These are phyloP conservation scores for Paratrypauchen microcephalus DNA, from an alignment of 2,797 vertebrate species.

Conservation along the genomic window DNA sequence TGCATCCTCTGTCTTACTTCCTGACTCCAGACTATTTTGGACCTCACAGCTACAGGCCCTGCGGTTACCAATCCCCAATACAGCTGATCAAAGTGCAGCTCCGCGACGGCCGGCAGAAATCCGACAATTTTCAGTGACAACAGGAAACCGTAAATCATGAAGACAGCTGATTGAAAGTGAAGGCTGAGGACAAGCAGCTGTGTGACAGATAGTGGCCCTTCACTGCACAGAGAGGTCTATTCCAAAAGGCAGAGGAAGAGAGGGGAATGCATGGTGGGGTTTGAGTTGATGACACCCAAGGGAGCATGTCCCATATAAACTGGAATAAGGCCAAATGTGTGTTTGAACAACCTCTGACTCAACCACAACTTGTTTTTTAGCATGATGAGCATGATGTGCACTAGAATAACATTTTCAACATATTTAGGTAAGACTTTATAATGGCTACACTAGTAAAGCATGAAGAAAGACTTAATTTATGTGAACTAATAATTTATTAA, in stretches of 20 bases:
- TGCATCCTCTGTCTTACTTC: slow-evolving; percentile 41
- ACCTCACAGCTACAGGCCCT: slow-evolving; percentile 25
- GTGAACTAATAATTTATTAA: too few species aligned
- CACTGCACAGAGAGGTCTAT: slow-evolving; percentile 38
- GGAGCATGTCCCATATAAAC: slow-evolving; percentile 48
- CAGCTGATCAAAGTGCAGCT: slow-evolving; percentile 21
- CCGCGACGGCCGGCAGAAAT: slow-evolving; percentile 20
- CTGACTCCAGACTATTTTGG: slow-evolving; percentile 44
- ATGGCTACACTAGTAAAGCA: too few species aligned
- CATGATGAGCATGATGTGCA: neutral
- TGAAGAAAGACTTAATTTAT: too few species aligned
- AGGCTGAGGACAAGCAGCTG: slow-evolving; percentile 57
- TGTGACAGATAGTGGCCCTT: slow-evolving; percentile 26
- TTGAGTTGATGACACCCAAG: slow-evolving; percentile 43
- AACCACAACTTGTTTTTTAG: neutral
- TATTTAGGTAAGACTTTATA: too few species aligned
- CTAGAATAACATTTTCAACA: neutral
- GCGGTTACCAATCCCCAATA: slow-evolving; percentile 46
- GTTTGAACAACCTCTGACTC: slow-evolving; percentile 38
- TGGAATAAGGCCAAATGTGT: slow-evolving; percentile 54
- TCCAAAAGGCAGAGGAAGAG: slow-evolving; percentile 41
- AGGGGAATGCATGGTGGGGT: slow-evolving; percentile 35
- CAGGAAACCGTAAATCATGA: slow-evolving; percentile 70
- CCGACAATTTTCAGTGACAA: slow-evolving; percentile 32
- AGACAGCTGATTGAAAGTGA: slow-evolving; percentile 41